These are phyloP conservation scores for Galeopterus variegatus DNA, from an alignment of 2,113 vertebrate species.

Conservation along the genomic window DNA sequence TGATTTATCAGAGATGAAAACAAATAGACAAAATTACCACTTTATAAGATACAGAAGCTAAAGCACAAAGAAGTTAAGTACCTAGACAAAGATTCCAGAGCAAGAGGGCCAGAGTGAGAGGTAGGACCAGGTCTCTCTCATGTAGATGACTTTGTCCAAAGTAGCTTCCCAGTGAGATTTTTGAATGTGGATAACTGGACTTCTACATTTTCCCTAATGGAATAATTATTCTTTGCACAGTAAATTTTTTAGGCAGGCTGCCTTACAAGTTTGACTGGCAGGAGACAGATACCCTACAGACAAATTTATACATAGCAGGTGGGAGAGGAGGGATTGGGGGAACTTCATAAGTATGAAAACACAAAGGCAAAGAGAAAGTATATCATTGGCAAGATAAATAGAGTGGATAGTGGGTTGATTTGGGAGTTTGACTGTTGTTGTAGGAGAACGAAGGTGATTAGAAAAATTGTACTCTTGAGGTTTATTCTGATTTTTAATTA, in stretches of 20 bases:
- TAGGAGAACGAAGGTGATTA: not conserved
- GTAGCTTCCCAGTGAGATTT: not conserved
- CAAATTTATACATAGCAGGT: not conserved
- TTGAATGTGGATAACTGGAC: not conserved
- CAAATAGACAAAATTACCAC: not conserved
- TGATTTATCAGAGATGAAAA: not conserved
- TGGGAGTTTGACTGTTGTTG: not conserved
- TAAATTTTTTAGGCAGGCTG: not conserved
- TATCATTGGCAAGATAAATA: not conserved
- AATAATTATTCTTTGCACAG: not conserved
- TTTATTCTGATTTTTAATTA: conserved; percentile 17
- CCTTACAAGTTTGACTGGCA: not conserved
- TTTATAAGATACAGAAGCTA: not conserved
- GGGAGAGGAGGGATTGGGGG: not conserved
- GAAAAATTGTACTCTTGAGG: not conserved
- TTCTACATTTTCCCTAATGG: not conserved
- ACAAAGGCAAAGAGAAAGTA: not conserved
- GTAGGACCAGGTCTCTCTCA: not conserved
- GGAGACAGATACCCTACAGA: not conserved
- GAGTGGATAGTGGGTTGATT: not conserved
- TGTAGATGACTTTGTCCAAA: not conserved
- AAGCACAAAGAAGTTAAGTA: not conserved
- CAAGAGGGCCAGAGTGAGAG: not conserved
- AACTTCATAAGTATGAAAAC: not conserved
- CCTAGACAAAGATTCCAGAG: not conserved